Percentiles rank a stretch among this genome's conserved stretches.
phyloP scores from a whole-genome alignment of 1,140 invertebrate genomes.

The Procambarus virginalis region DNA sequence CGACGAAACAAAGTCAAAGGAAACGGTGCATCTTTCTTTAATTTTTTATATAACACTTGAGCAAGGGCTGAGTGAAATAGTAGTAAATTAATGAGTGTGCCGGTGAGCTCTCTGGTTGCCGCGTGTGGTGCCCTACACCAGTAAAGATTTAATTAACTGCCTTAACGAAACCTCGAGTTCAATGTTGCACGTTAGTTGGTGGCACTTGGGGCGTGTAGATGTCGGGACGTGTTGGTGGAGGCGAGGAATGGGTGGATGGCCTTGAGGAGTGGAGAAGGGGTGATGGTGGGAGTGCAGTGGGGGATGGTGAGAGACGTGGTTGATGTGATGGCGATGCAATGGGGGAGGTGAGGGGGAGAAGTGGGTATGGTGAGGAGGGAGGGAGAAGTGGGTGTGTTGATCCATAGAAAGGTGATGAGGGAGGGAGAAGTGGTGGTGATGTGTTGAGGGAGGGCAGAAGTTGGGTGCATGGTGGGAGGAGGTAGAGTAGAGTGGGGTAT shows the following conservation, averaged over 20 bases:
- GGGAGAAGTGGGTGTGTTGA: background rate
- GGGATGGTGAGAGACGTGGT: background rate
- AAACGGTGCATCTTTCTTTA: background rate
- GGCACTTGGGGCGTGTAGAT: background rate
- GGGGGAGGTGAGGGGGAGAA: background rate
- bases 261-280: background rate
- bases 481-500: background rate
- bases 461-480: background rate
- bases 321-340: background rate
- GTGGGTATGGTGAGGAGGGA: too few species aligned
- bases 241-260: background rate
- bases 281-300: background rate
- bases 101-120: background rate
- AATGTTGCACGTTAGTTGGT: background rate
- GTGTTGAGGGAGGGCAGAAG: too few species aligned
- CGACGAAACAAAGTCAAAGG: background rate
- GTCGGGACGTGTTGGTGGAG: background rate
- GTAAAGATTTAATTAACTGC: constrained; percentile 58
- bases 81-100: constrained; percentile 7
- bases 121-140: background rate
- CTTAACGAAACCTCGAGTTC: constrained; percentile 34
- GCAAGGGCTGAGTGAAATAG: constrained; percentile 26
- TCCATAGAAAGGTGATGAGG: background rate
- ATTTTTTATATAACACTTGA: constrained; percentile 13
- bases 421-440: background rate